Evolutionary conservation across 2,888 invertebrate species (phyloP).

Genomic region (Oxyteleia sp.): DNA sequence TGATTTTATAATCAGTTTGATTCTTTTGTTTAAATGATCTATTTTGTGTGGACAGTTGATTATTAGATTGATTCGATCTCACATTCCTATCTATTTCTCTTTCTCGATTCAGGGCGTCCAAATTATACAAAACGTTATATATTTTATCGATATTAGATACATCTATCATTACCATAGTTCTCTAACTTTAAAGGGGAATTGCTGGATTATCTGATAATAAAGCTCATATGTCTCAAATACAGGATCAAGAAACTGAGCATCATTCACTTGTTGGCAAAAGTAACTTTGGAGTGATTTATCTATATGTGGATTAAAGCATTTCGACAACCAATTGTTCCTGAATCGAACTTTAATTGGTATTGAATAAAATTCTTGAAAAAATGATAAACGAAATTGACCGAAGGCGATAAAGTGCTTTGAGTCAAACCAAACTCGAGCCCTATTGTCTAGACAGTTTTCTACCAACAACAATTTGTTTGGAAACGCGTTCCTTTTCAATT

Average conservation of each 20-base stretch:
- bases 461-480: conserved; percentile 26
- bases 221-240: conserved; percentile 41
- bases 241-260: conserved; percentile 48
- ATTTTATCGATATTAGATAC: conserved; percentile 5
- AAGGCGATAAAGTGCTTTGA: conserved; percentile 16
- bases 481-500: too few species aligned
- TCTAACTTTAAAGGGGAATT: conserved; percentile 54
- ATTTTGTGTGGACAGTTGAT: neutral
- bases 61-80: neutral
- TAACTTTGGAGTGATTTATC: conserved; percentile 32
- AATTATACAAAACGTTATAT: conserved; percentile 34
- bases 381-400: conserved; percentile 23
- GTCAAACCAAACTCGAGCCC: conserved; percentile 54
- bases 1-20: too few species aligned
- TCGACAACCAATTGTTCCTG: conserved; percentile 33
- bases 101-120: conserved; percentile 27
- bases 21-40: neutral
- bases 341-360: conserved; percentile 33
- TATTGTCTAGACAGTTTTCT: conserved; percentile 23
- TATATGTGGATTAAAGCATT: conserved; percentile 18
- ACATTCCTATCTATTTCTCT: neutral
- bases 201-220: conserved; percentile 63
- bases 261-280: conserved; percentile 54
- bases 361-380: conserved; percentile 62
- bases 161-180: conserved; percentile 46